These are phyloP conservation scores for Agonopterix subpropinquella DNA, from an alignment of 2,888 invertebrate genomes.

Conservation along the genomic window DNA sequence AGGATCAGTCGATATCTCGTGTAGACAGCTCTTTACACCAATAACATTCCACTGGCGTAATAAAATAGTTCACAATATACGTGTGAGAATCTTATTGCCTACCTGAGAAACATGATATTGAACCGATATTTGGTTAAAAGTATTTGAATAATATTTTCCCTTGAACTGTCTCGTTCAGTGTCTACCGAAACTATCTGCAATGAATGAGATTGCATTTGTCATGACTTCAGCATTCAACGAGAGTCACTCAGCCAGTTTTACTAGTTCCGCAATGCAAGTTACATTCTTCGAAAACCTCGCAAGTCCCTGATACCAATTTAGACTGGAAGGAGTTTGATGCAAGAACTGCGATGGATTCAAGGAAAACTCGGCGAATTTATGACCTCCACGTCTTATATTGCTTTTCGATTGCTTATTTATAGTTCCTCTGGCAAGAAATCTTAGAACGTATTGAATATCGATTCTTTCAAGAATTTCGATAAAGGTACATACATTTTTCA, in stretches of 20 bases:
- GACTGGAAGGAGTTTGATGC: conserved; percentile 24
- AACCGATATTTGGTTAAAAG: no score
- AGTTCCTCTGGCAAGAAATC: conserved; percentile 8
- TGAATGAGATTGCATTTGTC: conserved; percentile 6
- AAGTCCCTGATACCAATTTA: conserved; percentile 15
- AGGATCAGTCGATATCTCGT: no score
- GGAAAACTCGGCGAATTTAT: conserved; percentile 39
- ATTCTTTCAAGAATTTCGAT: no score
- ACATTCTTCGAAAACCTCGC: conserved; percentile 17
- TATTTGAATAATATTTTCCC: no score
- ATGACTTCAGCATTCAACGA: conserved; percentile 16
- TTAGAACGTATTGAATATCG: no score
- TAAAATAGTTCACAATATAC: no score
- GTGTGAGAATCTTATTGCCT: no score
- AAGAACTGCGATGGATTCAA: conserved; percentile 26
- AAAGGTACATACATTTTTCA: no score
- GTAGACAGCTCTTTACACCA: no score
- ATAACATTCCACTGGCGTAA: no score
- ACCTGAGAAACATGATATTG: no score
- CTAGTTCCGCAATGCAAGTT: conserved; percentile 38
- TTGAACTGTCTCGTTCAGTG: no score
- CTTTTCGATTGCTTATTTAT: conserved; percentile 39
- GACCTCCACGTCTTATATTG: conserved; percentile 32
- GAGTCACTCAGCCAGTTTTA: conserved; percentile 34
- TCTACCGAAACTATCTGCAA: neutral